These are phyloP conservation scores for Catotricha subobsoleta DNA, from an alignment of 2,888 invertebrate genomes.

Conservation along the genomic window DNA sequence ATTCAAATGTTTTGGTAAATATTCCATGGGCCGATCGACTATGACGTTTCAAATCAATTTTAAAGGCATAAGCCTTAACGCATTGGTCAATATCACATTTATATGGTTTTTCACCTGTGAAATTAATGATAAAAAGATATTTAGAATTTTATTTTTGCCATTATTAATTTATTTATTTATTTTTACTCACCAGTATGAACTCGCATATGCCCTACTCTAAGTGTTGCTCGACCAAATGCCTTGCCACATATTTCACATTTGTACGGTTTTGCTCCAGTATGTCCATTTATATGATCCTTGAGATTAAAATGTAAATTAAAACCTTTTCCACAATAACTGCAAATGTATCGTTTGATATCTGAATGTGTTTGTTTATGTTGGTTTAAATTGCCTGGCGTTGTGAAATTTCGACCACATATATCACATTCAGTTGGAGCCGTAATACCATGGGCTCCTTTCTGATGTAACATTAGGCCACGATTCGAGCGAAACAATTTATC, in stretches of 20 bases:
- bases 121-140: background rate
- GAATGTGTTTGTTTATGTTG: slow-evolving; percentile 3
- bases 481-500: background rate
- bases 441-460: background rate
- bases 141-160: background rate
- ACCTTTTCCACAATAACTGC: slow-evolving; percentile 1
- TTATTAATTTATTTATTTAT: too few species aligned
- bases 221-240: background rate
- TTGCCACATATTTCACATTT: slow-evolving; percentile 3
- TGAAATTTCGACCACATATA: background rate
- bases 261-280: background rate
- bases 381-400: background rate
- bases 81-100: background rate
- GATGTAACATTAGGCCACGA: background rate
- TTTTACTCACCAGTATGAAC: background rate
- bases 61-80: background rate
- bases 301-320: slow-evolving; percentile 1
- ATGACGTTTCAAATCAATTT: slow-evolving; percentile 1
- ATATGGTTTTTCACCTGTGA: slow-evolving; percentile 1
- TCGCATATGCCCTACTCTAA: background rate
- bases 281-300: slow-evolving; percentile 1
- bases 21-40: background rate
- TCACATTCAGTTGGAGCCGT: background rate
- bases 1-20: background rate
- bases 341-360: background rate